Evolutionary conservation across 2,113 vertebrate genomes (phyloP), one percentile per base, ranked within the genome.

Genomic region (Maccullochella peelii): DNA sequence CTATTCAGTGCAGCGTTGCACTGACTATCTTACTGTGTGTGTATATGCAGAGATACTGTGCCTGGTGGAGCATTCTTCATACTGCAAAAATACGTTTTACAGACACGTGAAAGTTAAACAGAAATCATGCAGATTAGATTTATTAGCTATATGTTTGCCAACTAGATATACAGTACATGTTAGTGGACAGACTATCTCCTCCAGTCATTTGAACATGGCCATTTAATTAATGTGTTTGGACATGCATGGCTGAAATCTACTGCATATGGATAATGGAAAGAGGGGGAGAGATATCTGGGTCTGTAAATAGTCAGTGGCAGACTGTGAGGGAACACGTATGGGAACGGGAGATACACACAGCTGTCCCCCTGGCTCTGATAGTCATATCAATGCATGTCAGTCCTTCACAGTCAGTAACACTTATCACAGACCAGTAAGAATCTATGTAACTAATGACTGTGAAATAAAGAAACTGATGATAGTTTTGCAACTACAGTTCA

Each of bases 191-290:
- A 27, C 65, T 50, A 40, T 21, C 44, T 80, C 71, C 54, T 63
- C 61, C 52, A 61, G 30, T 54, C 30, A 44, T 71, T 25, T 81
- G 69, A 52, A 14, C 11, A 38, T 23, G 20, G 54, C 8, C 20
- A 5, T 75, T 38, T 16, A 59, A 63, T 8, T 8, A 47, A 63
- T 73, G 61, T 38, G 25, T 65, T 69, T 68, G 49, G 55, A 63
- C 58, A 71, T 57, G 73, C 65, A 61, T 40, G 36, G 42, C 7
- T 25, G 57, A 68, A 0, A 47, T 69, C 36, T 12, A 49, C 30
- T 47, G 42, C 68, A 59, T 8, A 66, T 83, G n/a, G 47, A 8
- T 33, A 25, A 54, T 71, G 23, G 5, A 54, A 11, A 62, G 40
- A 55, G 42, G 4, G 8, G 20, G 52, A 5, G 20, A 66, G 18